Evolutionary conservation across 2,888 invertebrate genomes (phyloP), one percentile per base, ranked within the genome.

Genomic region (Agapostemon virescens): DNA sequence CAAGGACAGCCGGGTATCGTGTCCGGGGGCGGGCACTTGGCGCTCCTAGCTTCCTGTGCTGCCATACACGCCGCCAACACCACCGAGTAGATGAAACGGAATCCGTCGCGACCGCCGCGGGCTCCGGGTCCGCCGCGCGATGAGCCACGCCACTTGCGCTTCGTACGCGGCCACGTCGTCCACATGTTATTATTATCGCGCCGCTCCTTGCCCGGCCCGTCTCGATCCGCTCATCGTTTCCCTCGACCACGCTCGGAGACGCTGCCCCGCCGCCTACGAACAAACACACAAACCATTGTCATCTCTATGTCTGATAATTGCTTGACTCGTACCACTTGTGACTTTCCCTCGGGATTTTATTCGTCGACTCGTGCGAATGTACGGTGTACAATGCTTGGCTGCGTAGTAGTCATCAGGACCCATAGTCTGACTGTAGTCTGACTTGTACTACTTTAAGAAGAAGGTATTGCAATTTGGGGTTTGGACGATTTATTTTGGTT

Each of bases 1-100:
- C 98, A 98, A 9, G 97, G 97, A 93, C 98, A 98, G 87, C 96
- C 96, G 61, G 96, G 96, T 93, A 96, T 96, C 89, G 95, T 95
- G 90, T 96, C 95, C 90, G 96, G 94, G 90, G 95, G 95, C 81
- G 97, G 97, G 92, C 97, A 97, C 91, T 95, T 93, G 85, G 92
- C 91, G 87, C 89, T 89, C 55, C 89, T 90, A 20, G 90, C 89
- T 77, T 90, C 89, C 84, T 90, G 87, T 61, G 91, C 86, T 69
- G 91, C 90, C 85, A 91, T 90, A 84, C 88, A 90, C 68, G 89
- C 90, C 42, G 90, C 88, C 79, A 92, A 83, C 40, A 91, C 84
- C 82, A 89, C 87, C 81, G 90, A 90, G 81, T 90, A 90, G 79
- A 87, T 80, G 67, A 87, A 86, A 76, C 86, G 86, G 76, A 88